Conservation (phyloP, 1,140 invertebrate genomes). For the Lethocerus indicus region DNA sequence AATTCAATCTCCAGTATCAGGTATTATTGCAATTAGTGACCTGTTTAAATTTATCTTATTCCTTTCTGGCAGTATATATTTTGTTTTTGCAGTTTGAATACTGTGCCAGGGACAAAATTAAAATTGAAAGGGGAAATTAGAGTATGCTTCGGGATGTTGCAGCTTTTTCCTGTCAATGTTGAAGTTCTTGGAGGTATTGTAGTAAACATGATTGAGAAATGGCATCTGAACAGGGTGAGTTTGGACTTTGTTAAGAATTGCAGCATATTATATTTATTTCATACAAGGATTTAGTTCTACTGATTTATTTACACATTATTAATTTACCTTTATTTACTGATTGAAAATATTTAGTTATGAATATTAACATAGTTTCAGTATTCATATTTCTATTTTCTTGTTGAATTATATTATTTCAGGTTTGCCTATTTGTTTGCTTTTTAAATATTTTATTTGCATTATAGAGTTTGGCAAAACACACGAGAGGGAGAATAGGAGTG, state of each 20-base stretch:
- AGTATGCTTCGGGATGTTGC: slow-evolving; percentile 48
- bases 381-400: no score
- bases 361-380: no score
- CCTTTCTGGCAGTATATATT: not conserved
- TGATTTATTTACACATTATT: no score
- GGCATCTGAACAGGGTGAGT: slow-evolving; percentile 61
- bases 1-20: slow-evolving; percentile 44
- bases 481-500: slow-evolving; percentile 32
- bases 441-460: no score
- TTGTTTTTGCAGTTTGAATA: slow-evolving; percentile 31
- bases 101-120: slow-evolving; percentile 61
- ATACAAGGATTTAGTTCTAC: no score
- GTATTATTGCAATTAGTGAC: slow-evolving; percentile 7
- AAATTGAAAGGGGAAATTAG: slow-evolving; percentile 31
- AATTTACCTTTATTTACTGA: no score
- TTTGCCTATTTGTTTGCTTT: no score
- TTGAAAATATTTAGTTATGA: no score
- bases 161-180: slow-evolving; percentile 45
- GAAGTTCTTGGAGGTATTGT: slow-evolving; percentile 66
- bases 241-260: no score
- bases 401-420: no score
- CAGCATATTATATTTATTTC: no score
- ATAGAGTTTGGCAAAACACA: slow-evolving; percentile 54
- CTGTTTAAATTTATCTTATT: not conserved
- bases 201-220: slow-evolving; percentile 66